Base-by-base conservation (phyloP, 2,113 vertebrate genomes). In the Acanthochromis polyacanthus region DNA sequence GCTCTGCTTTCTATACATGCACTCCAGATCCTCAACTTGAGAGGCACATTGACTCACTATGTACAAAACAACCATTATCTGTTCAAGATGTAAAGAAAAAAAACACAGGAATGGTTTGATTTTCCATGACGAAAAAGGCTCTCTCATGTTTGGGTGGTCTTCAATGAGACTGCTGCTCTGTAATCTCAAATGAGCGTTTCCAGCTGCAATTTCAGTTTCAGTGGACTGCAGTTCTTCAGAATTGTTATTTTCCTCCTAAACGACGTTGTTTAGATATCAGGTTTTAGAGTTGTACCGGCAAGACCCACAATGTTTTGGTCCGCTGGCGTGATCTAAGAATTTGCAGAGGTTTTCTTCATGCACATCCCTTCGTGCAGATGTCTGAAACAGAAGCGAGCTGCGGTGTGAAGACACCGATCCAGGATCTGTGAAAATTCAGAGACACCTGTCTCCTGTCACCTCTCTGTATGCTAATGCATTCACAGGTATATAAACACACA, bases 341-440 rank as follows among this genome's bases (percentile, higher is more conserved):
- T 16, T 53, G 52, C 23, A 28, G 50, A 71, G 28, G 17, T 58
- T 82, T 36, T 70, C 62, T 68, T 63, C 58, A 4, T 57, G 32
- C 3, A 7, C 38, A 9, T 51, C 61, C 22, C 5, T 15, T 9
- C 22, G 0, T 66, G 80, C 62, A 79, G 71, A 78, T 82, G 59
- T 69, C 60, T 73, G 55, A 71, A 74, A 74, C 62, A 52, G 30
- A 80, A 53, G 59, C 17, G 5, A 71, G 55, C 28, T 9, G 59
- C 23, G 2, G 50, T 23, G 68, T 74, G 63, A 63, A 63, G 25
- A 71, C 61, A 36, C 46, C 10, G 51, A 79, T 74, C 32, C 16
- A 20, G 52, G 50, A 58, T 40, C 57, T 87, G 75, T 86, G 81
- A 81, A 79, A 74, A 59, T 36, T 60, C 58, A 57, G 25, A 50